These are phyloP conservation scores for Bombus pascuorum DNA, from an alignment of 1,140 invertebrate genomes.

Conservation along the genomic window DNA sequence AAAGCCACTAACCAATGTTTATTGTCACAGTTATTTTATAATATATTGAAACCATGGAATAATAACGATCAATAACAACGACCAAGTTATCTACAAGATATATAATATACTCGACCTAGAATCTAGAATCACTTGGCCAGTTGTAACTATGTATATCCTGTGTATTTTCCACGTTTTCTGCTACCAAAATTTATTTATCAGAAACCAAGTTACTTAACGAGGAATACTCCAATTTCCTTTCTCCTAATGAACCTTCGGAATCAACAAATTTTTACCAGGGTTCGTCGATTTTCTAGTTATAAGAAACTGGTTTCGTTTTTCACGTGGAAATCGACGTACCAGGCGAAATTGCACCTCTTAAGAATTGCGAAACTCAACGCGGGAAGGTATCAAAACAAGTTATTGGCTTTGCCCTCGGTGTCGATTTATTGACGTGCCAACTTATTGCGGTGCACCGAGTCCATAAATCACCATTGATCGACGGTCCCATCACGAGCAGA, in stretches of 20 bases:
- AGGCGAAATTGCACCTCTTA: conserved; percentile 29
- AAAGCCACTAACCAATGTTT: not conserved
- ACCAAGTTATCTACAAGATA: not conserved
- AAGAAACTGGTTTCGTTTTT: conserved; percentile 51
- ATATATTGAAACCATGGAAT: not conserved
- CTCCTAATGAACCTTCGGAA: conserved; percentile 9
- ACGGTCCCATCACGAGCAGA: conserved; percentile 31
- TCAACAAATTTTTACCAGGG: conserved; percentile 24
- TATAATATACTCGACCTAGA: not conserved
- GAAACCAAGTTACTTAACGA: not conserved
- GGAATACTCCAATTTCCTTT: not conserved
- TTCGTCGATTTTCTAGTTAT: not conserved
- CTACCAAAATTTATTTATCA: not conserved
- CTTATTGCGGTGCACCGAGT: conserved; percentile 54
- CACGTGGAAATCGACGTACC: conserved; percentile 16
- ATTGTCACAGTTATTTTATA: not conserved
- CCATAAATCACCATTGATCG: conserved; percentile 60
- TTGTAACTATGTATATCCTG: not conserved
- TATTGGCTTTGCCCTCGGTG: conserved; percentile 46
- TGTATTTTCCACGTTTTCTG: not conserved
- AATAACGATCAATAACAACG: not conserved
- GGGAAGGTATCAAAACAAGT: conserved; percentile 55
- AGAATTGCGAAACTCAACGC: conserved; percentile 27
- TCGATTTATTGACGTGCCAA: conserved; percentile 60
- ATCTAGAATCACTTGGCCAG: not conserved